Percentiles rank a stretch among this genome's conserved stretches.
These are phyloP conservation scores for Catostomus latipinnis DNA, from an alignment of 2,797 vertebrate species.

Conservation along the genomic window DNA sequence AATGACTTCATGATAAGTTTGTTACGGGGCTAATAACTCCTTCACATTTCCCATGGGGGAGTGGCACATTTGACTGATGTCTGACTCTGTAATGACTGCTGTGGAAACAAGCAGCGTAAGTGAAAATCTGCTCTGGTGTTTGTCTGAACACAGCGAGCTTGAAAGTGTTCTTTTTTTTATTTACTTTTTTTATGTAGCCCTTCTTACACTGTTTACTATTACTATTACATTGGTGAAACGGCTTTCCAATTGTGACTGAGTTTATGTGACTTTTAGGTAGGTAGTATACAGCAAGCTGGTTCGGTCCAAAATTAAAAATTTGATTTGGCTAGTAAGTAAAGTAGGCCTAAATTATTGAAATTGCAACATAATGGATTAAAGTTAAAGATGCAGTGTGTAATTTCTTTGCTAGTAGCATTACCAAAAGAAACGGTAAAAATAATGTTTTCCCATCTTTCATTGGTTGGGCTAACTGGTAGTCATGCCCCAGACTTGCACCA, in stretches of 20 bases:
- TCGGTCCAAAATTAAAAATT: not conserved
- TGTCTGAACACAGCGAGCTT: not conserved
- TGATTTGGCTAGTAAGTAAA: not conserved
- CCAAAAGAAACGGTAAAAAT: too few species aligned
- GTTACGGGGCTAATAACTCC: constrained; percentile 27
- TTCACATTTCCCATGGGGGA: constrained; percentile 6
- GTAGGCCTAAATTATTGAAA: too few species aligned
- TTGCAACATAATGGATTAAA: too few species aligned
- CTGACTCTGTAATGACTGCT: constrained; percentile 17
- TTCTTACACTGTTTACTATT: not conserved
- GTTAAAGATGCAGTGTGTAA: too few species aligned
- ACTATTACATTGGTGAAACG: not conserved
- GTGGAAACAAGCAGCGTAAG: not conserved
- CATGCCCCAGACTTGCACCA: too few species aligned
- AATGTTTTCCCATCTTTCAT: too few species aligned
- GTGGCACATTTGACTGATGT: not conserved
- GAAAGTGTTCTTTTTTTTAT: not conserved
- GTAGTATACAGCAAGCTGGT: not conserved
- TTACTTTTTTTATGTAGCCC: too few species aligned
- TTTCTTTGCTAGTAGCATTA: too few species aligned
- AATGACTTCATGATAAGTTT: constrained; percentile 40
- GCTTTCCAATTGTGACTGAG: not conserved
- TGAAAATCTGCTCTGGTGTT: not conserved
- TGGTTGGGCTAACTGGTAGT: too few species aligned
- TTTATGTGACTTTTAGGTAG: not conserved